Evolutionary conservation across 2,113 vertebrate genomes (phyloP).

Genomic region (Strix uralensis): DNA sequence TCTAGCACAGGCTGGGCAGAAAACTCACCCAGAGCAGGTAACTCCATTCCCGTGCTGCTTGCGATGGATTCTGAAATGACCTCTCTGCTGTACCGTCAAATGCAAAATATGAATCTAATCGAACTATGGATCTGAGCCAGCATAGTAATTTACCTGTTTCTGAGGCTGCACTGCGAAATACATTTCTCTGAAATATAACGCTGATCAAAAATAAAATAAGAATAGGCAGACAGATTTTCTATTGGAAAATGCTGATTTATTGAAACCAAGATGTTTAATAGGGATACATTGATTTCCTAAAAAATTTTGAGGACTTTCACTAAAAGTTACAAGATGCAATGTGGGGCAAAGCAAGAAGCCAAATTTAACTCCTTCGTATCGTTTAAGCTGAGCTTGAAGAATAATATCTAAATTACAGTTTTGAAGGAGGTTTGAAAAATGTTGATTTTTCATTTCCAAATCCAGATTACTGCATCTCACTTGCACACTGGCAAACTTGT

Average conservation of each 20-base stretch:
- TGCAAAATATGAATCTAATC: constrained; percentile 51
- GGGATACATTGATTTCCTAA: constrained; percentile 25
- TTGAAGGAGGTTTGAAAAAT: background rate
- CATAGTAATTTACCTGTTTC: constrained; percentile 48
- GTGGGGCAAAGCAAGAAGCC: background rate
- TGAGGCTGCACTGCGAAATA: constrained; percentile 10
- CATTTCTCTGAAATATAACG: constrained; percentile 58
- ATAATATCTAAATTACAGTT: background rate
- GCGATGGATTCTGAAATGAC: constrained; percentile 2
- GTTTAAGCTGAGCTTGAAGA: background rate
- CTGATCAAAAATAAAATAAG: constrained; percentile 58
- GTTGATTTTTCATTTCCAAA: background rate
- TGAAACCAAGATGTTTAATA: constrained; percentile 28
- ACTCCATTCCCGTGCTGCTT: background rate
- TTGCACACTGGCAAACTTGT: background rate
- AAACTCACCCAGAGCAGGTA: background rate
- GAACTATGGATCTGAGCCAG: constrained; percentile 35
- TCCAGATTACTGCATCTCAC: background rate
- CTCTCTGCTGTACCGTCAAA: constrained; percentile 21
- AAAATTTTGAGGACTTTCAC: background rate
- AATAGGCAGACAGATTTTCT: constrained; percentile 55
- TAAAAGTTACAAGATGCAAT: background rate
- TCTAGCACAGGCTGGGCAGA: background rate
- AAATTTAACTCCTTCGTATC: background rate
- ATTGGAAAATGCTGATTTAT: constrained; percentile 63